Conservation (phyloP, 1,140 invertebrate genomes). For the Tetramorium parvispinum region DNA sequence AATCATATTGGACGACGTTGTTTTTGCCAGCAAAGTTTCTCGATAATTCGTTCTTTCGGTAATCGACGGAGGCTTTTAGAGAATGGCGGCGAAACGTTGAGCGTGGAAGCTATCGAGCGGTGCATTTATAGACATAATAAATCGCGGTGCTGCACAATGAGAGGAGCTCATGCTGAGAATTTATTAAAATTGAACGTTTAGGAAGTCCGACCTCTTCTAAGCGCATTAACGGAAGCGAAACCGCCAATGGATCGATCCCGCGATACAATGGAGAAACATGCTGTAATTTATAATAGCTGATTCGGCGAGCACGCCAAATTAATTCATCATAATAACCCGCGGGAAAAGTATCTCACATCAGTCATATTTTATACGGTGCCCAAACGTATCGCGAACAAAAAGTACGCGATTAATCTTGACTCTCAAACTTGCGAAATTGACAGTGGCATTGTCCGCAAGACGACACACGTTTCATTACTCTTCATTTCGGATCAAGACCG, state of each 20-base stretch:
- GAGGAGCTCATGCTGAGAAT: constrained; percentile 46
- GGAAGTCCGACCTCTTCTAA: neutral
- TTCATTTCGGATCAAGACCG: constrained; percentile 12
- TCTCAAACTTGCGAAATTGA: constrained; percentile 13
- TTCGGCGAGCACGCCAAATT: constrained; percentile 22
- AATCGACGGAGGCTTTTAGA: constrained; percentile 20
- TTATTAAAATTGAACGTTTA: constrained; percentile 66
- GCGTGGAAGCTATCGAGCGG: constrained; percentile 2
- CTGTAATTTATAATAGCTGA: constrained; percentile 60
- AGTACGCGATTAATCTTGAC: constrained; percentile 32
- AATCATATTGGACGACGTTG: constrained; percentile 18
- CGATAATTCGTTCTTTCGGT: constrained; percentile 16
- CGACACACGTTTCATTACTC: constrained; percentile 17
- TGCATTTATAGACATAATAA: constrained; percentile 65
- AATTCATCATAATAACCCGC: constrained; percentile 46
- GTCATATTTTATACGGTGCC: constrained; percentile 27
- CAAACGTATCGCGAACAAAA: constrained; percentile 42
- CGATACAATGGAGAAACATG: constrained; percentile 24
- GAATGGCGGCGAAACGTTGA: constrained; percentile 14
- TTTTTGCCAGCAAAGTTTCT: constrained; percentile 37
- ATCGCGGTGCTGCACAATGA: constrained; percentile 36
- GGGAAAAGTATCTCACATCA: constrained; percentile 26
- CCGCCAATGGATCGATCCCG: constrained; percentile 35
- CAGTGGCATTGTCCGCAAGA: constrained; percentile 12
- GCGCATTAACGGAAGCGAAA: constrained; percentile 28